Conservation (phyloP, 1,140 invertebrate genomes). For the Lucilia cuprina region DNA sequence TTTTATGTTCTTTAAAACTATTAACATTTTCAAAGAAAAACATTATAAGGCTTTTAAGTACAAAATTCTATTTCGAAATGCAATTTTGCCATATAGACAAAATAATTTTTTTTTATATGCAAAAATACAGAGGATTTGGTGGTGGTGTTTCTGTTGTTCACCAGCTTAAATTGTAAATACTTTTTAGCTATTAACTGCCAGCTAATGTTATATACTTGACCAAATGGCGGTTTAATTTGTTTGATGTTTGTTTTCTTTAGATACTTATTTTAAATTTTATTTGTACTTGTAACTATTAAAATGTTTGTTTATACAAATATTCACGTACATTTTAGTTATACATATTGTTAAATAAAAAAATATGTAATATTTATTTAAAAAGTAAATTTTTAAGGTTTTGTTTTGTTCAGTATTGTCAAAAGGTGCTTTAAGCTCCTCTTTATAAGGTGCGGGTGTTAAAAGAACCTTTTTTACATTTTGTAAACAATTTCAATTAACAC, state of each 20-base stretch:
- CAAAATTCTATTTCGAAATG: neutral
- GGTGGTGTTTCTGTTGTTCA: neutral
- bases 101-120: neutral
- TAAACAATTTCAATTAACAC: too few relatives aligned
- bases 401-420: neutral
- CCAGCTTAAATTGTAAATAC: neutral
- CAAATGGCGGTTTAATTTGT: conserved; percentile 1
- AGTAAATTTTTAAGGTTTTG: too few relatives aligned
- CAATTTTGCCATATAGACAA: neutral
- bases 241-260: neutral
- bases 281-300: too few relatives aligned
- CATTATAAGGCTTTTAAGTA: conserved; percentile 27
- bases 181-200: neutral
- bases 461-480: neutral
- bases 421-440: neutral
- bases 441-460: neutral
- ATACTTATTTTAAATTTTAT: too few relatives aligned
- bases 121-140: neutral
- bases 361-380: too few relatives aligned
- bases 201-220: conserved; percentile 11
- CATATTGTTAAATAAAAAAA: too few relatives aligned
- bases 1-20: neutral
- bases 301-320: too few relatives aligned
- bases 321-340: too few relatives aligned
- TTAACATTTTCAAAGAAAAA: neutral